Conservation (phyloP, 2,888 invertebrate genomes). For the Timandra comae region DNA sequence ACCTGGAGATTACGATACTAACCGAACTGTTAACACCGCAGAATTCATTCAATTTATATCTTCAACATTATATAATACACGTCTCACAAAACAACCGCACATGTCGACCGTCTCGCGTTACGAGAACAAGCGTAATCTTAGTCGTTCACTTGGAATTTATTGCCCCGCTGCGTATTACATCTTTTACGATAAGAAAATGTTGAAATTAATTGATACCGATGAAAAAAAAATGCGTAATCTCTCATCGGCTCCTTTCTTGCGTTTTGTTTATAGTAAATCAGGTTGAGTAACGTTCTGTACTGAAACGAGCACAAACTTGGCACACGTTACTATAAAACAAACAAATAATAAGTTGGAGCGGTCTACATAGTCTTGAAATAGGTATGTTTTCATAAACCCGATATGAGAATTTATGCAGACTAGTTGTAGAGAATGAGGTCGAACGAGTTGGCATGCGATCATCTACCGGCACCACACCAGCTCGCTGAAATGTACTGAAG, state of each 20-base stretch:
- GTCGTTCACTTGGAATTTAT: constrained; percentile 24
- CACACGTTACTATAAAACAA: constrained; percentile 59
- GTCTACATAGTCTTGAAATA: constrained; percentile 64
- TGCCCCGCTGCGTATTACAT: constrained; percentile 25
- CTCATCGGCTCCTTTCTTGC: constrained; percentile 35
- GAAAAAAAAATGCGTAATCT: constrained; percentile 30
- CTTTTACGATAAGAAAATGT: constrained; percentile 25
- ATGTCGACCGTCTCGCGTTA: constrained; percentile 30
- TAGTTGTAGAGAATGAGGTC: constrained; percentile 67
- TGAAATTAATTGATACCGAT: constrained; percentile 28
- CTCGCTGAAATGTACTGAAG: constrained; percentile 47
- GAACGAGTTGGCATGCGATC: constrained; percentile 66
- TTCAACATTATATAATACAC: constrained; percentile 29
- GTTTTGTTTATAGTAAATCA: constrained; percentile 47
- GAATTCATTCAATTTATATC: constrained; percentile 33
- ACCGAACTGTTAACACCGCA: too few relatives aligned
- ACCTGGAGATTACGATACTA: too few relatives aligned
- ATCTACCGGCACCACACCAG: constrained; percentile 26
- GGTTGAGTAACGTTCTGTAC: constrained; percentile 36
- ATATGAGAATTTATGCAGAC: constrained; percentile 70
- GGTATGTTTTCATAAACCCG: constrained; percentile 66
- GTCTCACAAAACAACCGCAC: constrained; percentile 25
- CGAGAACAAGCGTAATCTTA: constrained; percentile 29
- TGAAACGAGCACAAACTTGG: constrained; percentile 58
- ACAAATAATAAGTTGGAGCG: constrained; percentile 61